These are phyloP conservation scores for Yoshiicerus persimilis DNA, from an alignment of 1,140 invertebrate genomes.

Conservation along the genomic window DNA sequence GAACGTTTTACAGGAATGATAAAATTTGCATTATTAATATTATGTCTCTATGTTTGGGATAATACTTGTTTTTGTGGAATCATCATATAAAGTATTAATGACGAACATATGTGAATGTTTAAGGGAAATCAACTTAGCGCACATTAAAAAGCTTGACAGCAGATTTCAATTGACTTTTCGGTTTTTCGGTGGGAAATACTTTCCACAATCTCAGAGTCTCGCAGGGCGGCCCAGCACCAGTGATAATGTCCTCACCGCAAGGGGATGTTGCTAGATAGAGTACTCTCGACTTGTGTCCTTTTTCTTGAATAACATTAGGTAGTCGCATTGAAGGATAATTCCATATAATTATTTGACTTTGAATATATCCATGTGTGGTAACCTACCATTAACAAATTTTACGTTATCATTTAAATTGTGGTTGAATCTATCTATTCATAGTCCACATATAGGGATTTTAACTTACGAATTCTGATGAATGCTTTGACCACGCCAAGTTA, in stretches of 20 bases:
- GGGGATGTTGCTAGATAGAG: conserved; percentile 97
- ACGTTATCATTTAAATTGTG: background rate
- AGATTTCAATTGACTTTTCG: background rate
- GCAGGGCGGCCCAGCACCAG: conserved; percentile 87
- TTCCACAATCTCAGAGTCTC: conserved; percentile 99
- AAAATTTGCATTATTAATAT: too few species aligned
- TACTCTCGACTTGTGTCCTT: conserved; percentile 93
- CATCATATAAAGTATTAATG: too few species aligned
- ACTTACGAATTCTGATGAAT: conserved; percentile 90
- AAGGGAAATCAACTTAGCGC: background rate
- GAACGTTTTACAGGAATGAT: too few species aligned
- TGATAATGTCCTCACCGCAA: conserved; percentile 98
- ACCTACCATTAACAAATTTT: conserved; percentile 61
- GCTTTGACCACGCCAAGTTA: conserved; percentile 99
- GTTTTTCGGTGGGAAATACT: conserved; percentile 68
- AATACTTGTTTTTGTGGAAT: too few species aligned
- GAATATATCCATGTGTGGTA: conserved; percentile 98
- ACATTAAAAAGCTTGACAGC: background rate
- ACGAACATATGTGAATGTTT: background rate
- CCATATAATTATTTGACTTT: conserved; percentile 99
- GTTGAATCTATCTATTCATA: background rate
- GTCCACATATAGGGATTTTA: conserved; percentile 24
- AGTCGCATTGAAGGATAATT: conserved; percentile 96
- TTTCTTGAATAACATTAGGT: conserved; percentile 88
- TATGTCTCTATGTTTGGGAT: too few species aligned